Base-by-base conservation (phyloP, 1,140 invertebrate genomes). In the Aplysia californica region DNA sequence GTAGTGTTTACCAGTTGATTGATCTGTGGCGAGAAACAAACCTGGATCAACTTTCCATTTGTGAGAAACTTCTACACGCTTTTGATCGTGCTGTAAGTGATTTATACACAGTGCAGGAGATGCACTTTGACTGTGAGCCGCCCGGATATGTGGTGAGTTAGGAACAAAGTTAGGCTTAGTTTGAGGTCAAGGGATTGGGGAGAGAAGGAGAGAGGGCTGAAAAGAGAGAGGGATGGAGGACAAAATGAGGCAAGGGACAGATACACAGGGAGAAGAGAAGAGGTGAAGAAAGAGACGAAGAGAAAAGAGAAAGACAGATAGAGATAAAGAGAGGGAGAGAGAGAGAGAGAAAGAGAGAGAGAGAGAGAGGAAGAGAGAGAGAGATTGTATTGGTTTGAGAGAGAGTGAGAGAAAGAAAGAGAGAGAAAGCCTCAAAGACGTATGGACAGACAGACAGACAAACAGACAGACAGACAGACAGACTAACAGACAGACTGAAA, bases 61-160 rank as follows among this genome's bases (percentile, higher is more conserved):
- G 55, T 23, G 33, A 64, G 21, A 29, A 29, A 72, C 56, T 72
- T 3, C 23, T 72, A 26, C 10, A 36, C 21, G 2, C 70, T 15
- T 59, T 61, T 72, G 70, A 72, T 35, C 5, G 31, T 21, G 70
- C 56, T 61, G 38, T 72, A 41, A 33, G n/a, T 5, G 55, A 72
- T 61, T 20, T 61, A 33, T 72, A 72, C 29, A 72, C 35, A 20
- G 39, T 35, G 10, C 56, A 72, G 20, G 0, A 61, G 56, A 50
- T 41, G 15, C 21, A 18, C 39, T 3, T 33, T 2, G 31, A 20
- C 26, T 35, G 2, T 26, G 70, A 72, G 20, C 70, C 70, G 1
- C 70, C 70, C 10, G 70, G 70, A 23, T 72, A 72, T 41, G 35
- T 64, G 20, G 70, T 72, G 23, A 72, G 70, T 72, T 38, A 26